Base-by-base conservation (phyloP, 2,113 vertebrate species). In the Tapirus terrestris region DNA sequence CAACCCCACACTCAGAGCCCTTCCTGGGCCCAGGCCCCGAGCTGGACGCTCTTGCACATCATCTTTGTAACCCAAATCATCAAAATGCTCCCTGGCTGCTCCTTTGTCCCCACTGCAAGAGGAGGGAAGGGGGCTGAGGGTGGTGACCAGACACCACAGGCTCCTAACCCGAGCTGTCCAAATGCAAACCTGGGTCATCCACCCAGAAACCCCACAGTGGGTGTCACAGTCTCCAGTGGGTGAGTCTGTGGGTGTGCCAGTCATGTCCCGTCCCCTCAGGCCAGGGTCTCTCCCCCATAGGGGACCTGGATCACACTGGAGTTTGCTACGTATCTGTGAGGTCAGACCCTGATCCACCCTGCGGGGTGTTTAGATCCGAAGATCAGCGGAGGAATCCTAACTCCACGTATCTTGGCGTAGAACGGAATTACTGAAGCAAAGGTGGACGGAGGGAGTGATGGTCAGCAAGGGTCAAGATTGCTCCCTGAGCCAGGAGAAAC, bases 171-270 rank as follows among this genome's bases (percentile, higher is more conserved):
- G 60, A 8, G 2, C 53, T 11, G 56, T n/a, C 20, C 8, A 21
- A 17, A 20, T 39, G 2, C 6, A 20, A 39, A 43, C 16, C 33
- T 0, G 13, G 60, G 25, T 25, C 68, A 13, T 2, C 33, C 17
- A 9, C 75, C 58, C 0, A 5, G 65, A 17, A 77, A 68, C 27
- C 11, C 53, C 36, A 17, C 2, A 0, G 17, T 9, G 8, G 17
- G 48, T 23, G 8, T n/a, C 60, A 51, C 0, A 0, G 25, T 48
- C 43, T 72, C 61, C 2, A 0, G 67, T 4, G 21, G 1, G 67
- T 4, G 21, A 29, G 2, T 36, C n/a, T 0, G 33, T 53, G 56
- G n/a, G 45, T 53, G 20, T 39, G 51, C 51, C 27, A 21, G 8
- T 48, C 65, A n/a, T 6, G 36, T 68, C 20, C 75, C 10, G 4